These are phyloP conservation scores for Chironex yamaguchii DNA, from an alignment of 30 jellyfish, hydroid and myxozoan species.

Conservation along the genomic window DNA sequence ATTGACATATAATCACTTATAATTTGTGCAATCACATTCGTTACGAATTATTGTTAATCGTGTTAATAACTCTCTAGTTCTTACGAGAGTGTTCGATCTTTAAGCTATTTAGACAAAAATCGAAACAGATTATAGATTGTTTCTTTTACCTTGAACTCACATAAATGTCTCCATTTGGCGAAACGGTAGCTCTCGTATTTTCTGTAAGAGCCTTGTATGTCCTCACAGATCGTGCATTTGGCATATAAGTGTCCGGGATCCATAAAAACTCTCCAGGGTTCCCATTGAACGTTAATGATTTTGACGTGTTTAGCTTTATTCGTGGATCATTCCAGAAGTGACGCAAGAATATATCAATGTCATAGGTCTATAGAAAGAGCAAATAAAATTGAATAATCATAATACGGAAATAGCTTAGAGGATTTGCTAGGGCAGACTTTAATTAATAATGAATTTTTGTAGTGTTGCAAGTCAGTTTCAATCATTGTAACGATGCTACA, in stretches of 20 bases:
- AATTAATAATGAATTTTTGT: too few species aligned
- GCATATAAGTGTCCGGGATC: slow-evolving; percentile 68
- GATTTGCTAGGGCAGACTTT: too few species aligned
- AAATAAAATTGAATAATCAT: not conserved
- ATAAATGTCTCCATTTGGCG: slow-evolving; percentile 60
- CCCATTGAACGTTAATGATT: slow-evolving; percentile 30
- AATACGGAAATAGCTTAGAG: too few species aligned
- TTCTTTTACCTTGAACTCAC: slow-evolving; percentile 40
- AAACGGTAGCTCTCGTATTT: slow-evolving; percentile 35
- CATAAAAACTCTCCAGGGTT: slow-evolving; percentile 47
- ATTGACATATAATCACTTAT: too few species aligned
- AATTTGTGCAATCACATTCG: too few species aligned
- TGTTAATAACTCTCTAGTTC: too few species aligned
- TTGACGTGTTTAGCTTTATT: slow-evolving; percentile 9
- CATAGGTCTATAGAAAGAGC: slow-evolving; percentile 40
- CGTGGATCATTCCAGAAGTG: slow-evolving; percentile 59
- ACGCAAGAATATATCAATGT: slow-evolving; percentile 54
- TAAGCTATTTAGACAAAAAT: not conserved
- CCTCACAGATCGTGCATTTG: slow-evolving; percentile 28
- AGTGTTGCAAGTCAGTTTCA: too few species aligned
- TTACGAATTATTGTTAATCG: too few species aligned
- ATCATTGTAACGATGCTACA: too few species aligned
- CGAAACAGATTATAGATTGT: not conserved
- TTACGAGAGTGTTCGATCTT: too few species aligned
- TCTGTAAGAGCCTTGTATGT: slow-evolving; percentile 28